Conservation (phyloP, 2,797 vertebrate genomes). For the Arremon aurantiirostris region DNA sequence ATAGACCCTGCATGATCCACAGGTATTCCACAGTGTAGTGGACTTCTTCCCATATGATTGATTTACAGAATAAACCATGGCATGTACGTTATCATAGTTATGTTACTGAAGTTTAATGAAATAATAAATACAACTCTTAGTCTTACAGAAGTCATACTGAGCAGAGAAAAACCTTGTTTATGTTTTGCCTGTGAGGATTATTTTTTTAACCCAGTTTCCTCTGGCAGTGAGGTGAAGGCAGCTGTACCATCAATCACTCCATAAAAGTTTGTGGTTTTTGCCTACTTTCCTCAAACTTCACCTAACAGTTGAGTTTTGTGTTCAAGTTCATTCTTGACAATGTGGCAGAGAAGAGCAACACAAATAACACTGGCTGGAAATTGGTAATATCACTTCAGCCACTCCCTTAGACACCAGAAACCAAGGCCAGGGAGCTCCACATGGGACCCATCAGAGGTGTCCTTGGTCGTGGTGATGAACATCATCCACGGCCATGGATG, state of each 20-base stretch:
- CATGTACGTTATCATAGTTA: neutral
- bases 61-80: neutral
- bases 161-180: neutral
- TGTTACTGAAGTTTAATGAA: neutral
- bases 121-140: neutral
- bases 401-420: neutral
- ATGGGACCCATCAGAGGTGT: neutral
- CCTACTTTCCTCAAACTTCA: neutral
- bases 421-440: neutral
- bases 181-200: neutral
- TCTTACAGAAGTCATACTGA: neutral
- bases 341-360: neutral
- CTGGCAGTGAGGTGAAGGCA: neutral
- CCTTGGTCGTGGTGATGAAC: accelerated
- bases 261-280: neutral
- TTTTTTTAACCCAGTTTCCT: neutral
- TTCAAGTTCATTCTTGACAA: neutral
- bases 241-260: neutral
- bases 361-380: neutral
- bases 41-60: neutral
- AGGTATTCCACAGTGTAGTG: neutral
- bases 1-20: conserved; percentile 38
- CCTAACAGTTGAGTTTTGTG: neutral
- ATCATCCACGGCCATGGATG: too few relatives aligned
- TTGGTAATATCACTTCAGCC: neutral